phyloP scores from a whole-genome alignment of 64 coral and sea anemone species.

The Montipora foliosa region DNA sequence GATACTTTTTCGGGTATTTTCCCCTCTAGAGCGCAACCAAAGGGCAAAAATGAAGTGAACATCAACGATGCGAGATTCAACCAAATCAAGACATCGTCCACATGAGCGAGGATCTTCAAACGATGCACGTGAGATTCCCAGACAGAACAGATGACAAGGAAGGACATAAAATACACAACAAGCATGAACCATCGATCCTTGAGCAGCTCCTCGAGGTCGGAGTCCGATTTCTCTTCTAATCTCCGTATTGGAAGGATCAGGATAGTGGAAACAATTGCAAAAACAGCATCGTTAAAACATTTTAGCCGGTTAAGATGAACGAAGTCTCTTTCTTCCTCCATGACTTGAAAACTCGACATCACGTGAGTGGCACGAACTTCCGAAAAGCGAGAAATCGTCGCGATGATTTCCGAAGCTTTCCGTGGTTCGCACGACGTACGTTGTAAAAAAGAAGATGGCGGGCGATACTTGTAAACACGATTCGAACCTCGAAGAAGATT shows the following conservation, averaged over 20 bases:
- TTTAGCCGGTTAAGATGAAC: slow-evolving; percentile 91
- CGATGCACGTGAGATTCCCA: slow-evolving; percentile 97
- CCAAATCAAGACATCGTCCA: slow-evolving; percentile 95
- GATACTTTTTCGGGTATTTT: slow-evolving; percentile 73
- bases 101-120: slow-evolving; percentile 90
- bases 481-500: slow-evolving; percentile 32
- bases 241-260: slow-evolving; percentile 94
- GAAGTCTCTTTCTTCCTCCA: slow-evolving; percentile 82
- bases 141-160: slow-evolving; percentile 88
- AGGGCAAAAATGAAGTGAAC: slow-evolving; percentile 95
- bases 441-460: slow-evolving; percentile 52
- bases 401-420: slow-evolving; percentile 35
- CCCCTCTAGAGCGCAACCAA: slow-evolving; percentile 79
- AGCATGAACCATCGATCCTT: slow-evolving; percentile 73
- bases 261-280: slow-evolving; percentile 96
- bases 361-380: slow-evolving; percentile 32
- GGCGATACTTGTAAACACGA: slow-evolving; percentile 52
- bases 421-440: not conserved
- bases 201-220: slow-evolving; percentile 57
- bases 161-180: slow-evolving; percentile 90
- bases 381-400: not conserved
- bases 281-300: slow-evolving; percentile 97
- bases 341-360: slow-evolving; percentile 43
- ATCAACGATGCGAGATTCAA: slow-evolving; percentile 89
- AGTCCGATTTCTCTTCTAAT: slow-evolving; percentile 43